Conservation (phyloP, 1,140 invertebrate species). For the Drosophila punjabiensis region DNA sequence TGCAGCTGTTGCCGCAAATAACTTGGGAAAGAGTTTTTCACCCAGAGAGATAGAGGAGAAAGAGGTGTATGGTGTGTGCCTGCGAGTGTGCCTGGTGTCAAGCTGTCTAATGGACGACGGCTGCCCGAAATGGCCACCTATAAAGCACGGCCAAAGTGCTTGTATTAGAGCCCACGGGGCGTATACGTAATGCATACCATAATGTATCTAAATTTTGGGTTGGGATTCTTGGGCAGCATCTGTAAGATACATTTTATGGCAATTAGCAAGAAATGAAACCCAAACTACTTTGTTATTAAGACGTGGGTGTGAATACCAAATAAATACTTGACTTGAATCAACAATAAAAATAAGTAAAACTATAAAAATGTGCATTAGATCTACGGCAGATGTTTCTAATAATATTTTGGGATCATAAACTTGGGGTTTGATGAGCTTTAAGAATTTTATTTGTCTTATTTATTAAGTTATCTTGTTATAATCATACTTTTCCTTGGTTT, state of each 20-base stretch:
- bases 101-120: slow-evolving; percentile 45
- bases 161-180: slow-evolving; percentile 21
- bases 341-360: not conserved
- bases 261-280: slow-evolving; percentile 34
- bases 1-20: slow-evolving; percentile 46
- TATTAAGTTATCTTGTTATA: not conserved
- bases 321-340: not conserved
- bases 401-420: not conserved
- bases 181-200: slow-evolving; percentile 36
- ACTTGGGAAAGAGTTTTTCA: slow-evolving; percentile 8
- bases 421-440: not conserved
- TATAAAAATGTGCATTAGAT: not conserved
- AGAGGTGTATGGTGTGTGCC: not conserved
- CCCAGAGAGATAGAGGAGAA: no score
- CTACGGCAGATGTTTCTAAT: not conserved
- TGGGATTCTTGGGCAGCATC: not conserved
- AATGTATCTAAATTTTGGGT: not conserved
- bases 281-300: slow-evolving; percentile 28
- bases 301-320: not conserved
- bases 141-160: slow-evolving; percentile 32
- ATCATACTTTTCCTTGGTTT: not conserved
- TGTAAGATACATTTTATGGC: slow-evolving; percentile 33
- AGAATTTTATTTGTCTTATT: not conserved
- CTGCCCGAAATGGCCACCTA: slow-evolving; percentile 42
- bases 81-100: slow-evolving; percentile 48